phyloP scores from a whole-genome alignment of 2,888 invertebrate genomes.

The Tipula vernalis region DNA sequence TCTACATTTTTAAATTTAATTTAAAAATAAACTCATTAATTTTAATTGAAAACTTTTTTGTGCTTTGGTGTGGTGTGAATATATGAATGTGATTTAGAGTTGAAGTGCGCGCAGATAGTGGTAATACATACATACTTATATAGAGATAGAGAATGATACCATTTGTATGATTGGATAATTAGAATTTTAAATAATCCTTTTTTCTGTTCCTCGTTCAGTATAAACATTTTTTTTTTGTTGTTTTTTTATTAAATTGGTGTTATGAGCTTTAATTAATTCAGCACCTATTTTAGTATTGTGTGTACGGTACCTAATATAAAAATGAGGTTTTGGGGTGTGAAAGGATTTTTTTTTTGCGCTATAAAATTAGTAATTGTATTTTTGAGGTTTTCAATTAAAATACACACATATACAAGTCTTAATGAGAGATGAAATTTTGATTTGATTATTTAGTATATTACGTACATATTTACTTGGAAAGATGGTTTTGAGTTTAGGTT shows the following conservation, averaged over 20 bases:
- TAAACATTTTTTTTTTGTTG: neutral
- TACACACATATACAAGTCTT: neutral
- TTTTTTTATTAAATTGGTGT: neutral
- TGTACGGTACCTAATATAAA: neutral
- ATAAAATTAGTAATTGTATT: neutral
- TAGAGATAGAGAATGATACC: neutral
- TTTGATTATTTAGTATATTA: neutral
- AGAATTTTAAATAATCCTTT: neutral
- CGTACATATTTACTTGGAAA: too few species aligned
- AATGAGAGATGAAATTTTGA: neutral
- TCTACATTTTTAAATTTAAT: neutral
- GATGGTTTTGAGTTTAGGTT: neutral
- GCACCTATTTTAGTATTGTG: neutral
- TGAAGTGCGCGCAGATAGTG: neutral
- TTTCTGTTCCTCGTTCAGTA: neutral
- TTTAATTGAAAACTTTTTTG: neutral
- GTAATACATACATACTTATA: neutral
- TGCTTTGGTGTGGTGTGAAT: neutral
- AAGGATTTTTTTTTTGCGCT: neutral
- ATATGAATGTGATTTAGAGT: neutral
- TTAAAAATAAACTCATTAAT: constrained; percentile 4
- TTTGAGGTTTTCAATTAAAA: neutral
- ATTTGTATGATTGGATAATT: neutral
- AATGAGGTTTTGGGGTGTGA: neutral
- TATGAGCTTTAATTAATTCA: neutral